Evolutionary conservation across 2,113 vertebrate genomes (phyloP), one percentile per base, ranked within the genome.

Genomic region (Corythoichthys haematopterus): DNA sequence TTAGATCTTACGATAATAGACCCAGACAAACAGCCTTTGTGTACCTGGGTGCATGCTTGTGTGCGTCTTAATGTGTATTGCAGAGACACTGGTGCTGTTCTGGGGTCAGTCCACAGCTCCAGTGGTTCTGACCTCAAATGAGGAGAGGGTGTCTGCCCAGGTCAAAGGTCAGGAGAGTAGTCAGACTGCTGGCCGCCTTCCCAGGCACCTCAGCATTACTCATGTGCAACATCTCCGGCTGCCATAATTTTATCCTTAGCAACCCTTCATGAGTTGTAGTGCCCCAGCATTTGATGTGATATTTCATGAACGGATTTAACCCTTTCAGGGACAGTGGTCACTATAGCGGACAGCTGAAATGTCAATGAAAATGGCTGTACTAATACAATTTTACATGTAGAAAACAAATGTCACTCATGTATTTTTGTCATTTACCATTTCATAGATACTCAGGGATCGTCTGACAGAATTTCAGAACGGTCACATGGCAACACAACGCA

Each of bases 101-200:
- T 73, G 77, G 82, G 90, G 88, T 91, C 90, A 91, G 79, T 70
- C 82, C 74, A 43, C 48, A 85, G 81, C 84, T 83, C 87, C 77
- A 60, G 78, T 85, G 79, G 84, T 79, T 86, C 85, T 90, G 87
- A 91, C 88, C 90, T 57, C 70, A 76, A 79, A 73, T 83, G 78
- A 76, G 81, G 65, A 13, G 56, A 82, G 85, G 83, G 84, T 85
- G 80, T 81, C 82, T 76, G 84, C 77, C 63, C 59, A 37, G 83
- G 70, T 77, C 84, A 84, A 69, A 84, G 90, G 88, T 91, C 88
- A 85, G 28, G 65, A 84, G 64, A 76, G 84, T 82, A 91, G 90
- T 92, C 87, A 91, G 84, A 85, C 87, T 81, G 76, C 83, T 85
- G 88, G 84, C 84, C 77, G 85, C 80, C 87, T 91, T 88, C 88